phyloP scores from a whole-genome alignment of 2,113 vertebrate genomes.

The Emberiza fucata region DNA sequence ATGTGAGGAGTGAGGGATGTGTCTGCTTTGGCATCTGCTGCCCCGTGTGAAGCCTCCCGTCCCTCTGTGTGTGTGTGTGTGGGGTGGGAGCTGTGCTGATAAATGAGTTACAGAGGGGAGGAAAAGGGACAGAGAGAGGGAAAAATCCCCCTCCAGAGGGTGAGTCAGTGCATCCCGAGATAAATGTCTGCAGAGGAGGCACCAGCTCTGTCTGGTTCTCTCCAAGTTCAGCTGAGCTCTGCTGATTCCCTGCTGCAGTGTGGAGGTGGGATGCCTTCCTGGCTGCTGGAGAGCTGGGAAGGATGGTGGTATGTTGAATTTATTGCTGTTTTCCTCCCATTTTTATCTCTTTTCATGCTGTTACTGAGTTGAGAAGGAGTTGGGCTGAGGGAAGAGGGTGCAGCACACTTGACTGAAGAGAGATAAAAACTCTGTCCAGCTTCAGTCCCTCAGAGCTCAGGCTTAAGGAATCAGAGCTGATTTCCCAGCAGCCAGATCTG shows the following conservation, averaged over 20 bases:
- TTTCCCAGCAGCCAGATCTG: background rate
- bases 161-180: background rate
- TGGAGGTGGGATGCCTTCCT: background rate
- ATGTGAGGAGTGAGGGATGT: background rate
- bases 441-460: background rate
- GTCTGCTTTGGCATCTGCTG: background rate
- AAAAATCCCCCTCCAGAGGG: background rate
- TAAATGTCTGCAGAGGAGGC: background rate
- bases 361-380: background rate
- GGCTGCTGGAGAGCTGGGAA: background rate
- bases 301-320: background rate
- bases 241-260: background rate
- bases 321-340: background rate
- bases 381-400: fast-evolving
- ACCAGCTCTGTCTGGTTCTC: background rate
- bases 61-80: background rate
- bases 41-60: fast-evolving
- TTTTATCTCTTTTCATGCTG: background rate
- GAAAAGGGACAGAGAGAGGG: background rate
- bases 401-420: background rate
- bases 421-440: background rate
- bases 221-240: background rate
- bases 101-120: background rate
- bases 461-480: background rate
- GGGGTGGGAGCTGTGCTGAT: background rate